Evolutionary conservation across 2,888 invertebrate genomes (phyloP), one percentile per base, ranked within the genome.

Genomic region (Polia nebulosa): DNA sequence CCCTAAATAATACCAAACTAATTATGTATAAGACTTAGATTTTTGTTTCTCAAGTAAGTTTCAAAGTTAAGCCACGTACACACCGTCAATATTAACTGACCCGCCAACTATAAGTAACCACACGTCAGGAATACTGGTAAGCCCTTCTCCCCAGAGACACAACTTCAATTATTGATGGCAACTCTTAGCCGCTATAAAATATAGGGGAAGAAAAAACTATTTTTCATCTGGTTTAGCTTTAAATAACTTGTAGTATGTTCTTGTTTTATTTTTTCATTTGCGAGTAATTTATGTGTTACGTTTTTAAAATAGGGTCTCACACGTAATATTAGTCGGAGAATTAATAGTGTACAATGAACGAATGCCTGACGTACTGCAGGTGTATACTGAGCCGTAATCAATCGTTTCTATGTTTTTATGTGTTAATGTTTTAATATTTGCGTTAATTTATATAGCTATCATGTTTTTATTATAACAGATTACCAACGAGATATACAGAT

Each of bases 81-180:
- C 69, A 71, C 74, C 57, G 56, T 49, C 68, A 32, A 66, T 81
- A 81, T 77, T 69, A 74, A 80, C 76, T 71, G 78, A 73, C 77
- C 80, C 70, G 68, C 78, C 76, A 81, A 78, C 78, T 70, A 67
- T 58, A 76, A 61, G 51, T 77, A 85, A 77, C 79, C 72, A 76
- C 84, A 78, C 76, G 79, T 84, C 83, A 84, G 86, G 89, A 87
- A 89, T 88, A 85, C 86, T 82, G 78, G 87, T 90, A 92, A 94
- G 89, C 93, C 93, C 89, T 85, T 80, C 85, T 92, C 95, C 90
- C 92, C 59, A 70, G 92, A 89, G 94, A 92, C 82, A 84, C 88
- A 89, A 91, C 91, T 95, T 95, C 94, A 95, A 95, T 95, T 95
- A 95, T 95, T 95, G 94, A 95, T 94, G 90, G 91, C 89, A 93